These are phyloP conservation scores for Drosophila truncata DNA, from an alignment of 1,140 invertebrate genomes.

Conservation along the genomic window DNA sequence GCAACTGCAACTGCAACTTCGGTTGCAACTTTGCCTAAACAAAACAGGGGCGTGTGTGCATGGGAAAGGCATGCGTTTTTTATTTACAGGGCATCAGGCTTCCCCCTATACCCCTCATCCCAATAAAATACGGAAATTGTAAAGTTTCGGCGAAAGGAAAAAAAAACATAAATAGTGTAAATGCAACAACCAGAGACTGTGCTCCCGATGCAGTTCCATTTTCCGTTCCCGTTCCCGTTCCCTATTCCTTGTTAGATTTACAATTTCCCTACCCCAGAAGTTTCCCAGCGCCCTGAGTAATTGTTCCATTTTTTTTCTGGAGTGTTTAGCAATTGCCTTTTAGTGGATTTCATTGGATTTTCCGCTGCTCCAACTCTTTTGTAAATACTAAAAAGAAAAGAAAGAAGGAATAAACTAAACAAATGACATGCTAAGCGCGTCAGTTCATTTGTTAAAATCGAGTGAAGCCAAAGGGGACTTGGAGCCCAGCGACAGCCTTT, in stretches of 20 bases:
- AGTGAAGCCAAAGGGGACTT: not conserved
- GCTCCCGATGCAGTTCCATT: conserved; percentile 7
- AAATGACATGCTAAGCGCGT: conserved; percentile 73
- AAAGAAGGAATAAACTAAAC: conserved; percentile 36
- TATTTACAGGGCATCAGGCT: conserved; percentile 57
- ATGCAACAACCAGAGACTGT: conserved; percentile 10
- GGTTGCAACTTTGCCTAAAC: conserved; percentile 61
- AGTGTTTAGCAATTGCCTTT: conserved; percentile 42
- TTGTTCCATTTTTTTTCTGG: conserved; percentile 41
- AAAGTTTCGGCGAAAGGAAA: conserved; percentile 63
- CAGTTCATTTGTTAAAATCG: conserved; percentile 71
- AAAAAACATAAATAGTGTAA: conserved; percentile 39
- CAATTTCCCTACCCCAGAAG: conserved; percentile 52
- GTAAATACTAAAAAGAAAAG: conserved; percentile 12
- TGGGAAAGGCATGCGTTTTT: conserved; percentile 59
- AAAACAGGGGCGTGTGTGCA: conserved; percentile 40
- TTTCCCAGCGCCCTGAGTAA: conserved; percentile 33
- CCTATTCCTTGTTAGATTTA: conserved; percentile 49
- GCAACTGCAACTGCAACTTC: conserved; percentile 48
- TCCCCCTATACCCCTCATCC: conserved; percentile 6
- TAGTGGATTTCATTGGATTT: conserved; percentile 13
- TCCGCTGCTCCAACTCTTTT: conserved; percentile 23
- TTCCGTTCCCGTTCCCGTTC: conserved; percentile 21
- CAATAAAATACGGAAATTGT: conserved; percentile 71
- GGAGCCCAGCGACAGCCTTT: conserved; percentile 66